A percentile compares a stretch with the other conserved stretches of the same genome.
phyloP scores from a whole-genome alignment of 92 coral and sea anemone species.

The Umimayanthus chanpuru region DNA sequence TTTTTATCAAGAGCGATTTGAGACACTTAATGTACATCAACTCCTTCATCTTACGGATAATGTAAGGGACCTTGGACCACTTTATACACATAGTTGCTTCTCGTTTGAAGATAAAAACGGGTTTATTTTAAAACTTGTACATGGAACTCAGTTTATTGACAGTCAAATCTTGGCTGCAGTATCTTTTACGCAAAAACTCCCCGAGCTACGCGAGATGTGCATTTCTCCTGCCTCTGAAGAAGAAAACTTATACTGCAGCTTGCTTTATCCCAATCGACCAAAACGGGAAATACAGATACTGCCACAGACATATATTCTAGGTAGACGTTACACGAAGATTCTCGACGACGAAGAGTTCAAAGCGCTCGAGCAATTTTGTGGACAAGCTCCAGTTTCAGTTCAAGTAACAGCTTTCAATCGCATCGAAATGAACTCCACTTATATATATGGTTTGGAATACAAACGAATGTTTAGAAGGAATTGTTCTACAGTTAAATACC shows the following conservation, averaged over 20 bases:
- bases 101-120: conserved; percentile 63
- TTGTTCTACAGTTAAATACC: conserved; percentile 50
- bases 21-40: conserved; percentile 64
- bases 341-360: conserved; percentile 42
- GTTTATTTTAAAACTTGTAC: conserved; percentile 42
- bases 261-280: conserved; percentile 44
- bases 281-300: conserved; percentile 28
- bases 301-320: conserved; percentile 29
- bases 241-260: conserved; percentile 44
- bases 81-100: conserved; percentile 60
- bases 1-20: conserved; percentile 46
- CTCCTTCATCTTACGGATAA: conserved; percentile 61
- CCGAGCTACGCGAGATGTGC: conserved; percentile 49
- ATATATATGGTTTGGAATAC: conserved; percentile 47
- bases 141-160: conserved; percentile 67
- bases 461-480: conserved; percentile 50
- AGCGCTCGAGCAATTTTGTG: conserved; percentile 46
- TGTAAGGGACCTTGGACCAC: conserved; percentile 64
- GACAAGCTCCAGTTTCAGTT: conserved; percentile 45
- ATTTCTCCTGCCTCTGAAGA: conserved; percentile 37
- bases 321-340: conserved; percentile 24
- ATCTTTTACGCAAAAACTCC: conserved; percentile 53
- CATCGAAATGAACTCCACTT: not conserved
- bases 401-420: conserved; percentile 53
- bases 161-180: conserved; percentile 55